Evolutionary conservation across 1,140 invertebrate species (phyloP).

Genomic region (Mylabris phalerata): DNA sequence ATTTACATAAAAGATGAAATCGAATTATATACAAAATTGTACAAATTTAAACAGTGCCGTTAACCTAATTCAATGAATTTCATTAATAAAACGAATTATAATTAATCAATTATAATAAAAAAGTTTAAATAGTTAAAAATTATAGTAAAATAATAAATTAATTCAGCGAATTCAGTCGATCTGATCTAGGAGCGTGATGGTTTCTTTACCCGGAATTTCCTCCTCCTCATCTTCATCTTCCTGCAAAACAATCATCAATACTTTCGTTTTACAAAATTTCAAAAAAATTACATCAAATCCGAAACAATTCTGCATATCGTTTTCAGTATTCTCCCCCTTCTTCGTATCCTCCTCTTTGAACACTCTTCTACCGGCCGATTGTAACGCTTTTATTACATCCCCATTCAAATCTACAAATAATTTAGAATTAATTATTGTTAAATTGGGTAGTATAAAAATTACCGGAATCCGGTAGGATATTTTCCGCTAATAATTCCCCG

Average conservation of each 20-base stretch:
- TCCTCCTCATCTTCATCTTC: conserved; percentile 36
- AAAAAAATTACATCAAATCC: conserved; percentile 68
- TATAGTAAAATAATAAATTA: background rate
- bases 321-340: conserved; percentile 41
- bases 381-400: conserved; percentile 38
- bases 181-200: conserved; percentile 31
- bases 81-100: background rate
- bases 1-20: background rate
- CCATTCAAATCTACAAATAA: conserved; percentile 35
- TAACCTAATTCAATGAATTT: background rate
- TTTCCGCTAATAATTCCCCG: conserved; percentile 32
- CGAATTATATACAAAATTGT: background rate
- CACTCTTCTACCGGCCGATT: conserved; percentile 30
- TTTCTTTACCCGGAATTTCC: conserved; percentile 27
- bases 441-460: background rate
- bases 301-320: conserved; percentile 75
- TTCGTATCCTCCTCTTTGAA: conserved; percentile 38
- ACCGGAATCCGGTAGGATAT: conserved; percentile 37
- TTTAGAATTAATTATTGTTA: background rate
- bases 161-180: conserved; percentile 25
- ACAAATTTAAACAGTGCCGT: background rate
- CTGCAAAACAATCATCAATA: conserved; percentile 11
- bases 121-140: background rate
- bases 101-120: background rate
- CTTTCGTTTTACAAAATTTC: background rate